Evolutionary conservation across 2,113 vertebrate genomes (phyloP).

Genomic region (Otis tarda): DNA sequence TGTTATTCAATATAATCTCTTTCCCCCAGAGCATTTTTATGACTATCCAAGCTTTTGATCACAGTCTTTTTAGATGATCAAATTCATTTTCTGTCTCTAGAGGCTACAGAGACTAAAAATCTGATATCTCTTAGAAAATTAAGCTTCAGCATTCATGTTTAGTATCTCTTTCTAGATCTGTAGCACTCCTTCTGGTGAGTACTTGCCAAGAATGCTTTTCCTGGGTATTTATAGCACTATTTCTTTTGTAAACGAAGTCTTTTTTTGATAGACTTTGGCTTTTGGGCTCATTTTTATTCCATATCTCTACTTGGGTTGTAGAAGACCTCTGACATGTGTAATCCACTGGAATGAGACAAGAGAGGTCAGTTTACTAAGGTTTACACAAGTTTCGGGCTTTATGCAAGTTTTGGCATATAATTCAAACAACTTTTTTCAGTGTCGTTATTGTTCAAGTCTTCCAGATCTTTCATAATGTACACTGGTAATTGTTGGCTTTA

Average conservation of each 20-base stretch:
- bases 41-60: not conserved
- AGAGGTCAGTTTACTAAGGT: not conserved
- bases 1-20: not conserved
- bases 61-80: not conserved
- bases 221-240: constrained; percentile 45
- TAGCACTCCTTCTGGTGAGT: constrained; percentile 34
- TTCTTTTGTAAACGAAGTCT: constrained; percentile 1
- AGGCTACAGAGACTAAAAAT: constrained; percentile 27
- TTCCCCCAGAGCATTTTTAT: not conserved
- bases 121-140: constrained; percentile 45
- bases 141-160: constrained; percentile 30
- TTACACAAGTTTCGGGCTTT: not conserved
- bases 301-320: constrained; percentile 9
- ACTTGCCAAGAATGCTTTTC: constrained; percentile 49
- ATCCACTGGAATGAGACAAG: constrained; percentile 2
- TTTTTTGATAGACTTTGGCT: constrained; percentile 44
- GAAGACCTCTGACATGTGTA: constrained; percentile 22
- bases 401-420: not conserved
- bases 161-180: constrained; percentile 43
- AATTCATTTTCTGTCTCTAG: constrained; percentile 24
- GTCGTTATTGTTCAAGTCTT: not conserved
- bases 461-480: not conserved
- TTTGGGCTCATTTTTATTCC: constrained; percentile 42
- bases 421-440: not conserved
- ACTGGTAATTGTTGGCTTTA: not conserved